phyloP scores from a whole-genome alignment of 1,140 invertebrate species.

The Euwallacea fornicatus region DNA sequence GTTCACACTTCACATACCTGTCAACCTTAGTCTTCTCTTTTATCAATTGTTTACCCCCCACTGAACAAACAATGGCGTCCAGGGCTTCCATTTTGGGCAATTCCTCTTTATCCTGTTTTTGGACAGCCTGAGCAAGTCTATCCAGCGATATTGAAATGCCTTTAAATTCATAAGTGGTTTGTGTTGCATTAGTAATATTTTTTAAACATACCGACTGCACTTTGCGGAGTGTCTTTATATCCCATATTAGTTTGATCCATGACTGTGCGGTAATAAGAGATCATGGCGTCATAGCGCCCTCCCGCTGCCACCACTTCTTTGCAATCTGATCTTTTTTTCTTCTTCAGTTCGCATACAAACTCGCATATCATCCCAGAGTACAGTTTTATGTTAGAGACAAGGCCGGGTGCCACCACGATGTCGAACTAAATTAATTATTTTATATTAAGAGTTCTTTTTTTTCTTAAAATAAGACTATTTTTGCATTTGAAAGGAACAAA shows the following conservation, averaged over 20 bases:
- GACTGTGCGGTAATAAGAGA: slow-evolving; percentile 53
- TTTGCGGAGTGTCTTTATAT: slow-evolving; percentile 56
- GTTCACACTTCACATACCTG: neutral
- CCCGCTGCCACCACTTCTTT: slow-evolving; percentile 55
- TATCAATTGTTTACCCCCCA: slow-evolving; percentile 58
- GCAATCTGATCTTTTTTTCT: slow-evolving; percentile 59
- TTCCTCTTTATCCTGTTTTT: slow-evolving; percentile 55
- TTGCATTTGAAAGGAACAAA: too few species aligned
- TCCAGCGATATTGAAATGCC: slow-evolving; percentile 71
- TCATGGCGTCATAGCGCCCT: slow-evolving; percentile 57
- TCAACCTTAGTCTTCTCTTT: slow-evolving; percentile 65
- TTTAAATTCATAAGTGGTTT: neutral
- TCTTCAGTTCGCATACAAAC: slow-evolving; percentile 65
- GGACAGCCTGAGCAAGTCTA: slow-evolving; percentile 64
- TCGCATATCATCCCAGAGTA: slow-evolving; percentile 75
- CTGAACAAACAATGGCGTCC: slow-evolving; percentile 70
- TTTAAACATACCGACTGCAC: slow-evolving; percentile 63
- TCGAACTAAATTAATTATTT: slow-evolving; percentile 56
- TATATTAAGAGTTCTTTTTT: neutral
- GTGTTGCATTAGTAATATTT: neutral
- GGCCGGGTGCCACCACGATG: slow-evolving; percentile 63
- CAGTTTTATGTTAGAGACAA: slow-evolving; percentile 66
- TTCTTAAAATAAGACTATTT: neutral
- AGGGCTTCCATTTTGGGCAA: slow-evolving; percentile 51
- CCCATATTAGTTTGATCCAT: slow-evolving; percentile 44